Percentiles rank a stretch among this genome's conserved stretches.
phyloP scores from a whole-genome alignment of 2,113 vertebrate genomes.

The Nesoenas mayeri region DNA sequence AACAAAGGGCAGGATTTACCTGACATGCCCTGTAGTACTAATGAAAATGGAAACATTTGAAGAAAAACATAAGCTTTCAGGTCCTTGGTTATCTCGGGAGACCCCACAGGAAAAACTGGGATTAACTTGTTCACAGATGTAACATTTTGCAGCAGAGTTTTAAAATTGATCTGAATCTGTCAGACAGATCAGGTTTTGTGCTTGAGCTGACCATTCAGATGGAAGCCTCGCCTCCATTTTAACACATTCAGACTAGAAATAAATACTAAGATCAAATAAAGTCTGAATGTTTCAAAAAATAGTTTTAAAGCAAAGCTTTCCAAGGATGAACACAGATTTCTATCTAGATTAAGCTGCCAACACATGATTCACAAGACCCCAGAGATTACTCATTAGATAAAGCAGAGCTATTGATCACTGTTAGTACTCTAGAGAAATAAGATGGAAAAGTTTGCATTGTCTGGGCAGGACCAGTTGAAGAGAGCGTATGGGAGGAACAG shows the following conservation, averaged over 20 bases:
- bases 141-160: neutral
- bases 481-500: neutral
- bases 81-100: neutral
- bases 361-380: neutral
- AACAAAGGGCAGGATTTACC: slow-evolving; percentile 26
- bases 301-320: slow-evolving; percentile 9
- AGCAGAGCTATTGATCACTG: neutral
- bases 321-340: neutral
- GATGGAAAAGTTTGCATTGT: neutral
- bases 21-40: neutral
- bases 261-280: neutral
- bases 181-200: neutral
- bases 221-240: neutral
- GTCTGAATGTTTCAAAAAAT: neutral
- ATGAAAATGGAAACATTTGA: slow-evolving; percentile 3
- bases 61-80: slow-evolving; percentile 32
- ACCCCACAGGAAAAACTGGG: neutral
- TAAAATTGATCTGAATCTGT: slow-evolving; percentile 15
- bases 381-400: neutral
- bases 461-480: neutral
- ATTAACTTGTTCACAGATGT: slow-evolving; percentile 1
- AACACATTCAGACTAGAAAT: slow-evolving; percentile 4
- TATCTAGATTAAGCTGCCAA: neutral
- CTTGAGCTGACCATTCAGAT: neutral
- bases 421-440: neutral